Conservation (phyloP, 2,888 invertebrate species). For the Tyria jacobaeae region DNA sequence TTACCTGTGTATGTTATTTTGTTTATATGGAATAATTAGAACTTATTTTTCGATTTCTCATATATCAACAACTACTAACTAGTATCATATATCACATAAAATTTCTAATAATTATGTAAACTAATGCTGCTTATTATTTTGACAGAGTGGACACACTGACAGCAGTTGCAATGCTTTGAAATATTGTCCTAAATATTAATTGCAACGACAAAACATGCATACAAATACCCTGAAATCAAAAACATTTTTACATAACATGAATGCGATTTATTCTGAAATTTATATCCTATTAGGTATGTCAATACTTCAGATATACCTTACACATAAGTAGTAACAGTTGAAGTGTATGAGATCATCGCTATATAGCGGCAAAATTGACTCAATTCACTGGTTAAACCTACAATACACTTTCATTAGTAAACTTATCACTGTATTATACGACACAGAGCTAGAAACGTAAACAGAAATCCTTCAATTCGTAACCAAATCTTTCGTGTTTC, state of each 20-base stretch:
- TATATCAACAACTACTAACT: slow-evolving; percentile 11
- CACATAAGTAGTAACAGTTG: slow-evolving; percentile 68
- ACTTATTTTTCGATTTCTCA: slow-evolving; percentile 11
- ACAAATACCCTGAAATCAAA: slow-evolving; percentile 61
- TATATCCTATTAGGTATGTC: slow-evolving; percentile 54
- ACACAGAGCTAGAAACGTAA: slow-evolving; percentile 63
- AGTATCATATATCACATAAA: slow-evolving; percentile 21
- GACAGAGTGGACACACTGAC: slow-evolving; percentile 33
- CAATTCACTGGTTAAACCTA: slow-evolving; percentile 76
- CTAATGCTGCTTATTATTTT: neutral
- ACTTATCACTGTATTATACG: slow-evolving; percentile 61
- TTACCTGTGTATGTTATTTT: neutral
- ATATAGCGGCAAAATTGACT: slow-evolving; percentile 77
- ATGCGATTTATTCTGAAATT: slow-evolving; percentile 62
- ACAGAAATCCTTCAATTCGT: slow-evolving; percentile 65
- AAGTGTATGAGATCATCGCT: slow-evolving; percentile 81
- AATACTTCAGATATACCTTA: slow-evolving; percentile 59
- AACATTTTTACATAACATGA: slow-evolving; percentile 54
- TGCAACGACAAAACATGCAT: slow-evolving; percentile 35
- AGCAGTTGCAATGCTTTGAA: slow-evolving; percentile 28
- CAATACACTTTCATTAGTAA: slow-evolving; percentile 59
- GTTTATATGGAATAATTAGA: slow-evolving; percentile 3
- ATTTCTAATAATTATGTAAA: slow-evolving; percentile 5
- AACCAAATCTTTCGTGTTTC: slow-evolving; percentile 62
- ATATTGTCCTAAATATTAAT: slow-evolving; percentile 25